phyloP scores from a whole-genome alignment of 2,888 invertebrate genomes.

The Acleris cristana region DNA sequence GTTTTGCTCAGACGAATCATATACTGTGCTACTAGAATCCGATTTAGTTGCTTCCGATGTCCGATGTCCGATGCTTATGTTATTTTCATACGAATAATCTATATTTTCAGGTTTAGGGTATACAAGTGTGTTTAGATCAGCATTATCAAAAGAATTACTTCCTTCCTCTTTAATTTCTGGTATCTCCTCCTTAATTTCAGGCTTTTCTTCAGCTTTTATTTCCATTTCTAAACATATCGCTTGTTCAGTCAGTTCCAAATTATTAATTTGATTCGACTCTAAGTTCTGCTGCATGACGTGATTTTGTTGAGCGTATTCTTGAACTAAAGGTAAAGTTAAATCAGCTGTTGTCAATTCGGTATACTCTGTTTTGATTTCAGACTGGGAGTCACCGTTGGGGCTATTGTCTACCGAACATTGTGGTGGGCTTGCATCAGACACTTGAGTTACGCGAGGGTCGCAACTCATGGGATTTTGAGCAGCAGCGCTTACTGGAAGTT shows the following conservation, averaged over 20 bases:
- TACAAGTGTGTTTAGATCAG: conserved; percentile 46
- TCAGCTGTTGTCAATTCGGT: conserved; percentile 78
- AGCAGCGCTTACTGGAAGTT: conserved; percentile 72
- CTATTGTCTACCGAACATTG: conserved; percentile 73
- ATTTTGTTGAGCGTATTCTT: conserved; percentile 63
- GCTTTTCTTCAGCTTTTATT: conserved; percentile 60
- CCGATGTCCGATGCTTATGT: too few relatives aligned
- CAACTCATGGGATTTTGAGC: conserved; percentile 77
- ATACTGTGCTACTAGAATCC: conserved; percentile 46
- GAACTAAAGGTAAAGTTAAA: conserved; percentile 64
- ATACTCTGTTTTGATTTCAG: conserved; percentile 71
- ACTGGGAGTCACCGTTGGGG: conserved; percentile 64
- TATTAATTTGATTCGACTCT: conserved; percentile 51
- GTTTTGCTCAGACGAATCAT: conserved; percentile 43
- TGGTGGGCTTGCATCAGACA: conserved; percentile 72
- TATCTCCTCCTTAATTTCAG: conserved; percentile 62
- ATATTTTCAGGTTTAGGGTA: conserved; percentile 49
- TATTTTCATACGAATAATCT: conserved; percentile 50
- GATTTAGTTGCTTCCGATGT: too few relatives aligned
- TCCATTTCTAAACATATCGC: conserved; percentile 60
- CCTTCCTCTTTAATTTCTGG: conserved; percentile 57
- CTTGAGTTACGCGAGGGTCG: conserved; percentile 77
- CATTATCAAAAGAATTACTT: conserved; percentile 49
- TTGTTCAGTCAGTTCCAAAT: conserved; percentile 50
- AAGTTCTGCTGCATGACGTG: conserved; percentile 47